phyloP scores from a whole-genome alignment of 2,797 vertebrate genomes.

The Lophius americanus region DNA sequence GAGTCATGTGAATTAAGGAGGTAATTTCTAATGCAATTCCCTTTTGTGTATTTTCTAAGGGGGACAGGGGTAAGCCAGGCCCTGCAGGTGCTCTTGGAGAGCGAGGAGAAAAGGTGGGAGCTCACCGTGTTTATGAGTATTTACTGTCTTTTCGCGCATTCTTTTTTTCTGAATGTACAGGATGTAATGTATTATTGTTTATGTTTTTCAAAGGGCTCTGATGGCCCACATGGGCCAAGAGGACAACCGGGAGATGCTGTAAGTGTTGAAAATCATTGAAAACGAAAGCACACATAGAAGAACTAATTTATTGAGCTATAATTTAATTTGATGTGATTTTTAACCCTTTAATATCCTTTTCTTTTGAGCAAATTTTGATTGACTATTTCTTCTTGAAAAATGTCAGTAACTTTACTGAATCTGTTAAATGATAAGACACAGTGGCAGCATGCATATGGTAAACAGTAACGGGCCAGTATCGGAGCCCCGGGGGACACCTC shows the following conservation, averaged over 20 bases:
- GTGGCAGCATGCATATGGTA: too few species aligned
- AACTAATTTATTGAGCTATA: not conserved
- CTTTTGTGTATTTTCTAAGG: constrained; percentile 73
- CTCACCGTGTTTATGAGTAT: not conserved
- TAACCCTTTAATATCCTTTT: too few species aligned
- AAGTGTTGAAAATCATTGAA: constrained; percentile 55
- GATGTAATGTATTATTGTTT: not conserved
- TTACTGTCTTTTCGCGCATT: not conserved
- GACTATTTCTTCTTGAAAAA: too few species aligned
- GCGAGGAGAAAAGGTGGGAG: constrained; percentile 88
- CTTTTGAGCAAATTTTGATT: too few species aligned
- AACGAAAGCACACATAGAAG: constrained; percentile 11
- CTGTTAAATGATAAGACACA: too few species aligned
- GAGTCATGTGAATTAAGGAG: not conserved
- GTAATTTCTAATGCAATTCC: not conserved
- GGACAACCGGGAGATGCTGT: constrained; percentile 95
- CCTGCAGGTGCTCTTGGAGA: constrained; percentile 83
- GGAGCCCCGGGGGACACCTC: too few species aligned
- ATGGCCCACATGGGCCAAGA: constrained; percentile 91
- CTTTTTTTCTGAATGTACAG: not conserved
- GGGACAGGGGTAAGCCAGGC: constrained; percentile 89
- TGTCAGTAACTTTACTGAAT: too few species aligned
- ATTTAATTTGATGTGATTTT: not conserved
- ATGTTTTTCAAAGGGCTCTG: constrained; percentile 86
- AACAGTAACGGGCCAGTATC: too few species aligned